phyloP scores from a whole-genome alignment of 2,797 vertebrate species.

The Mallotus villosus region DNA sequence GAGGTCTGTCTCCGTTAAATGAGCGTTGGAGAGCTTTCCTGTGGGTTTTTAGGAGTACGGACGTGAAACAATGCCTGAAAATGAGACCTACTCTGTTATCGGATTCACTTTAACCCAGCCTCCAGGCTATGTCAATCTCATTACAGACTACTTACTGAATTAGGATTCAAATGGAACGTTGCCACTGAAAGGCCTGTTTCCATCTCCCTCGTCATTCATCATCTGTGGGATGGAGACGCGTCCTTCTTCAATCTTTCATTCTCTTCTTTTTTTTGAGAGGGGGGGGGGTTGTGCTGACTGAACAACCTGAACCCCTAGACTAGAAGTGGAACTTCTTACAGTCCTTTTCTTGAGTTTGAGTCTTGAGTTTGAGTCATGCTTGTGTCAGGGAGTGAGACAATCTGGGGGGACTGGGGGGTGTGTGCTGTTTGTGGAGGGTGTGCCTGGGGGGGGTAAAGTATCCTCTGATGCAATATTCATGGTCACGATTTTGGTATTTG shows the following conservation, averaged over 20 bases:
- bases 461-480: conserved; percentile 56
- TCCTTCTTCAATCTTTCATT: too few species aligned
- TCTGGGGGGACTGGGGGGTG: too few species aligned
- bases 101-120: conserved; percentile 43
- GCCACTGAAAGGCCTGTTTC: not conserved
- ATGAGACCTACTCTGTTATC: conserved; percentile 45
- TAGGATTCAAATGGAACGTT: conserved; percentile 47
- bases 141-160: conserved; percentile 43
- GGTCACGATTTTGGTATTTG: conserved; percentile 54
- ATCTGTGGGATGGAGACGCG: too few species aligned
- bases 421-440: too few species aligned
- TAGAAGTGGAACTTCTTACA: too few species aligned
- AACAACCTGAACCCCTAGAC: too few species aligned
- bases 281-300: too few species aligned
- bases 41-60: conserved; percentile 47
- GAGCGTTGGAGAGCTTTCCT: conserved; percentile 43
- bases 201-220: too few species aligned
- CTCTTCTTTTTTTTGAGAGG: too few species aligned
- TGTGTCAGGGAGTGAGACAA: too few species aligned
- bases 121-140: conserved; percentile 30
- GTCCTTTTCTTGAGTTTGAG: too few species aligned
- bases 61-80: conserved; percentile 58
- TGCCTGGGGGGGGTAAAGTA: not conserved
- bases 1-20: conserved; percentile 41
- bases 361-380: too few species aligned